These are phyloP conservation scores for Brachyptera risi DNA, from an alignment of 2,888 invertebrate species.

Conservation along the genomic window DNA sequence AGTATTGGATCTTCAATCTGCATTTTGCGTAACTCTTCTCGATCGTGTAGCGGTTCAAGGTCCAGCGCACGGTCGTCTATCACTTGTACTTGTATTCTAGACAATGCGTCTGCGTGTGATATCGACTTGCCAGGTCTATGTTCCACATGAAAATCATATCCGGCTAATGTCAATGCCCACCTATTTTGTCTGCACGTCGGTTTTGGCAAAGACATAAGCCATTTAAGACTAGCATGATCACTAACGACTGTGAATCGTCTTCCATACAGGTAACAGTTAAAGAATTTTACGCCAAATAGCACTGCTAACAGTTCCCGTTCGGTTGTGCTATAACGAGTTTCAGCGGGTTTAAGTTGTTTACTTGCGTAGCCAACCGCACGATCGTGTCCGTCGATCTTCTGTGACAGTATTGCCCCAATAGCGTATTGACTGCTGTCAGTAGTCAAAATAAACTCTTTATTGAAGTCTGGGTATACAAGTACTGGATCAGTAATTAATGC, in stretches of 20 bases:
- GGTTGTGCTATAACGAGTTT: not conserved
- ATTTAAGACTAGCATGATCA: not conserved
- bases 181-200: not conserved
- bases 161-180: not conserved
- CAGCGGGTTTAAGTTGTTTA: not conserved
- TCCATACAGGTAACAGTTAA: conserved; percentile 1
- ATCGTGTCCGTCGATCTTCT: not conserved
- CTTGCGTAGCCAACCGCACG: not conserved
- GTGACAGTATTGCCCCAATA: not conserved
- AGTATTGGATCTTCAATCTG: not conserved
- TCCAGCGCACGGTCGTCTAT: not conserved
- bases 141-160: not conserved
- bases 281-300: not conserved
- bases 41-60: not conserved
- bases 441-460: not conserved
- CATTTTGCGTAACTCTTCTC: not conserved
- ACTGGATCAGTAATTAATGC: not conserved
- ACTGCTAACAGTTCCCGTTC: not conserved
- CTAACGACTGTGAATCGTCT: not conserved
- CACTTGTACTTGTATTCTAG: not conserved
- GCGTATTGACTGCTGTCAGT: not conserved
- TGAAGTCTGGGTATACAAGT: not conserved
- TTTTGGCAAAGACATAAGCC: not conserved
- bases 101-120: not conserved
- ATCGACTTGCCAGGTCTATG: not conserved